phyloP scores from a whole-genome alignment of 2,888 invertebrate genomes.

The Cantharis flavilabris region DNA sequence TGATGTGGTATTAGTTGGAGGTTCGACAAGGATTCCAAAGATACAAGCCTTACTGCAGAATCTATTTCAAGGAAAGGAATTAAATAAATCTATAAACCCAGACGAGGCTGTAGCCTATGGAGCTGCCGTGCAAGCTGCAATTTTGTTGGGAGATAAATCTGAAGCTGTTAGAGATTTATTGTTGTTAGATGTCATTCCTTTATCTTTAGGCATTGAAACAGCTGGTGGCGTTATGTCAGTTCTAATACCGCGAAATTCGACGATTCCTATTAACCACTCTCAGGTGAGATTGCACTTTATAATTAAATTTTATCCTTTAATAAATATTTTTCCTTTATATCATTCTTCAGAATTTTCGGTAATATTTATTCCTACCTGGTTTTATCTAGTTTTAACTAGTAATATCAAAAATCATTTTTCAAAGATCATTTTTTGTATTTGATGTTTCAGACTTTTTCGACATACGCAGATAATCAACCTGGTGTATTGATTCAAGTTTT shows the following conservation, averaged over 20 bases:
- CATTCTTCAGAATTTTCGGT: not conserved
- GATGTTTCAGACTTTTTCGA: slow-evolving; percentile 58
- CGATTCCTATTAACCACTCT: slow-evolving; percentile 67
- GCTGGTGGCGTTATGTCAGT: slow-evolving; percentile 74
- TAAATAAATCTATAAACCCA: slow-evolving; percentile 75
- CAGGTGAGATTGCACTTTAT: slow-evolving; percentile 47
- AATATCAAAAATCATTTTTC: not conserved
- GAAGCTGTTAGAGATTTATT: slow-evolving; percentile 65
- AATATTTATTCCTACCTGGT: not conserved
- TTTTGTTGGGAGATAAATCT: slow-evolving; percentile 62
- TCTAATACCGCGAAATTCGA: slow-evolving; percentile 69
- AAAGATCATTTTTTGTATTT: too few species aligned
- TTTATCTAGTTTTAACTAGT: not conserved
- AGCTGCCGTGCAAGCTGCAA: slow-evolving; percentile 68
- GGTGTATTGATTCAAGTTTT: slow-evolving; percentile 63
- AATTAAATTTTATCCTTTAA: too few species aligned
- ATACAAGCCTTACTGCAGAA: slow-evolving; percentile 65
- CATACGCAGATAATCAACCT: slow-evolving; percentile 72
- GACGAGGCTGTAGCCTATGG: slow-evolving; percentile 74
- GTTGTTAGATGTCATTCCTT: slow-evolving; percentile 67
- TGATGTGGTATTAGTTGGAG: slow-evolving; percentile 66
- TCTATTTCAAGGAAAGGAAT: slow-evolving; percentile 60
- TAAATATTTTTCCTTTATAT: too few species aligned
- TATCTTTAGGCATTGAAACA: slow-evolving; percentile 73
- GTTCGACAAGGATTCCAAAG: slow-evolving; percentile 72